phyloP scores from a whole-genome alignment of 2,888 invertebrate species.

The Galerucella nymphaeae region DNA sequence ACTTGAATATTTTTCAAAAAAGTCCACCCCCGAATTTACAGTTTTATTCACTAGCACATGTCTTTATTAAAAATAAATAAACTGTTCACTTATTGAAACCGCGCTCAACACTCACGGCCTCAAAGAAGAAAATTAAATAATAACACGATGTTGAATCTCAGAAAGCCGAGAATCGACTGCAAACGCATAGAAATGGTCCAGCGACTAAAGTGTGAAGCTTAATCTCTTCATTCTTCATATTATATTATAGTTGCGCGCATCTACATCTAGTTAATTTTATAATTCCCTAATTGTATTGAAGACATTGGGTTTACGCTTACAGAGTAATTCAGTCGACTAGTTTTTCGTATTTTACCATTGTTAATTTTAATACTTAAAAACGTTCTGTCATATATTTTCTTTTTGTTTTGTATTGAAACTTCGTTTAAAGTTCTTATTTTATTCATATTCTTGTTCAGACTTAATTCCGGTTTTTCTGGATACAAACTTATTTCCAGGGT shows the following conservation, averaged over 20 bases:
- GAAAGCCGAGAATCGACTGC: slow-evolving; percentile 56
- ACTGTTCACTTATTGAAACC: not conserved
- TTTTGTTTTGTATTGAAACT: no score
- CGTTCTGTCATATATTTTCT: no score
- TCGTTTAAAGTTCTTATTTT: no score
- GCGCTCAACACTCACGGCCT: slow-evolving; percentile 8
- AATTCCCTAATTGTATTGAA: slow-evolving; percentile 39
- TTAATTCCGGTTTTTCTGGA: no score
- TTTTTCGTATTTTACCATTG: not conserved
- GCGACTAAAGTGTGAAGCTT: slow-evolving; percentile 48
- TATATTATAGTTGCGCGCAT: slow-evolving; percentile 43
- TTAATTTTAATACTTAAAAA: not conserved
- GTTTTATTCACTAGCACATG: slow-evolving; percentile 14
- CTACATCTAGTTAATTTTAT: slow-evolving; percentile 40
- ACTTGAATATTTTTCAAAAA: slow-evolving; percentile 9
- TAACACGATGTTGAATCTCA: slow-evolving; percentile 49
- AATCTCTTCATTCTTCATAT: slow-evolving; percentile 51
- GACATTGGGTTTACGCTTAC: slow-evolving; percentile 6
- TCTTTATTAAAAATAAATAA: slow-evolving; percentile 8
- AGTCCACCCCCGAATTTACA: slow-evolving; percentile 4
- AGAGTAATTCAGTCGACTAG: not conserved
- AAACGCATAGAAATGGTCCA: slow-evolving; percentile 45
- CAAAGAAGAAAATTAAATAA: not conserved
- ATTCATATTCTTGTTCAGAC: no score
- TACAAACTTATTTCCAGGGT: no score